Percentiles rank a stretch among this genome's conserved stretches.
These are phyloP conservation scores for Margaritifera margaritifera DNA, from an alignment of 2,888 invertebrate genomes.

Conservation along the genomic window DNA sequence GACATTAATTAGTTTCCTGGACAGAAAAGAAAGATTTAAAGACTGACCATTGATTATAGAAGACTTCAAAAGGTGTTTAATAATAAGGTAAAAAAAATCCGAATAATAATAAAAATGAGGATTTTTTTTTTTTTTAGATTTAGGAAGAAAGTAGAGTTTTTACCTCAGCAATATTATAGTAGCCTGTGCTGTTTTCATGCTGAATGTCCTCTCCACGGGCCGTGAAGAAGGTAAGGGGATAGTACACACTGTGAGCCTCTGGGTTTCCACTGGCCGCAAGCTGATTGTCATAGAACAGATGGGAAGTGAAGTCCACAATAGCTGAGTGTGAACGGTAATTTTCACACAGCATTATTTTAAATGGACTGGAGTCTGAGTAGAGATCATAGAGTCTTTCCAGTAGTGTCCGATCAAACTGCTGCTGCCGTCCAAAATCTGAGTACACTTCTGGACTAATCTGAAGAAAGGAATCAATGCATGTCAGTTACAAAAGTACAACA, in stretches of 20 bases:
- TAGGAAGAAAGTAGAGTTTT: constrained; percentile 1
- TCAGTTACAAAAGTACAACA: not conserved
- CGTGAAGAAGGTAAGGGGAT: constrained; percentile 86
- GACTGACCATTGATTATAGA: too few species aligned
- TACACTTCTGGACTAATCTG: constrained; percentile 86
- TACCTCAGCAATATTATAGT: constrained; percentile 86
- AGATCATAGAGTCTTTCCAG: constrained; percentile 85
- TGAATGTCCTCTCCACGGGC: constrained; percentile 87
- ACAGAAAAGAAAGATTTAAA: too few species aligned
- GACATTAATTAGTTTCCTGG: too few species aligned
- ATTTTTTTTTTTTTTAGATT: too few species aligned
- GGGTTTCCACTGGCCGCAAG: constrained; percentile 83
- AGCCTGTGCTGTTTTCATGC: constrained; percentile 83
- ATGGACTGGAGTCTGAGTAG: constrained; percentile 83
- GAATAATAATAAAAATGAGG: too few species aligned
- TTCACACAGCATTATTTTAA: constrained; percentile 85
- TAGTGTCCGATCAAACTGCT: constrained; percentile 78
- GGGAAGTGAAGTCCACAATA: constrained; percentile 87
- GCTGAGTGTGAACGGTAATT: constrained; percentile 89
- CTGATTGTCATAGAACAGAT: constrained; percentile 86
- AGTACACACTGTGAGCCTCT: constrained; percentile 81
- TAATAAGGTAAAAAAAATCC: too few species aligned
- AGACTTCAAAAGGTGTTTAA: too few species aligned
- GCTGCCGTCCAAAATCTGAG: constrained; percentile 77
- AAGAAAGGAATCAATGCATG: constrained; percentile 19